phyloP scores from a whole-genome alignment of 2,797 vertebrate species.

The Apogon hyalosoma region DNA sequence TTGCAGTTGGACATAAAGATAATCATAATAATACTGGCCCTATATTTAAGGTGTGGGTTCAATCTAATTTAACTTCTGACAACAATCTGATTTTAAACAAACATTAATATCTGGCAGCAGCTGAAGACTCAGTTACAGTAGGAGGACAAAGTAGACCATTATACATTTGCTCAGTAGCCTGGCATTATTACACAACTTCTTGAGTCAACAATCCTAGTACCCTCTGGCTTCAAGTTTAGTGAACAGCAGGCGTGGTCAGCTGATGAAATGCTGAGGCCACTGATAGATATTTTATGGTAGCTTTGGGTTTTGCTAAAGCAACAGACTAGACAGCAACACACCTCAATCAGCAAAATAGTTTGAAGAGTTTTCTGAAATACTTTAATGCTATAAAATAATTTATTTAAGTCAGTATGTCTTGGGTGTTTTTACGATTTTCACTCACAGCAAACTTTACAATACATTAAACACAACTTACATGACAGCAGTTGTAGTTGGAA shows the following conservation, averaged over 20 bases:
- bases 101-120: too few relatives aligned
- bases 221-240: not conserved
- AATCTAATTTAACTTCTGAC: too few relatives aligned
- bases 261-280: constrained; percentile 6
- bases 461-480: too few relatives aligned
- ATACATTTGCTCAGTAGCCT: not conserved
- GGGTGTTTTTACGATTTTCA: too few relatives aligned
- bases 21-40: too few relatives aligned
- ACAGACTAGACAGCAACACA: not conserved
- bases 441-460: too few relatives aligned
- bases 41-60: too few relatives aligned
- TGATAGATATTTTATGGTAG: not conserved
- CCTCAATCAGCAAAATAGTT: not conserved
- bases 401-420: too few relatives aligned
- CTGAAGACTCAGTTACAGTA: too few relatives aligned
- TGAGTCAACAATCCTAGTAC: not conserved
- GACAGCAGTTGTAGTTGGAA: too few relatives aligned
- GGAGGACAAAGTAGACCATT: too few relatives aligned
- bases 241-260: constrained; percentile 1
- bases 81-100: too few relatives aligned
- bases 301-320: constrained; percentile 4
- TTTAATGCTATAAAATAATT: not conserved
- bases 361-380: not conserved
- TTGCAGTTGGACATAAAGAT: not conserved
- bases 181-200: constrained; percentile 10